These are phyloP conservation scores for Petromus typicus DNA, from an alignment of 2,113 vertebrate genomes.

Conservation along the genomic window DNA sequence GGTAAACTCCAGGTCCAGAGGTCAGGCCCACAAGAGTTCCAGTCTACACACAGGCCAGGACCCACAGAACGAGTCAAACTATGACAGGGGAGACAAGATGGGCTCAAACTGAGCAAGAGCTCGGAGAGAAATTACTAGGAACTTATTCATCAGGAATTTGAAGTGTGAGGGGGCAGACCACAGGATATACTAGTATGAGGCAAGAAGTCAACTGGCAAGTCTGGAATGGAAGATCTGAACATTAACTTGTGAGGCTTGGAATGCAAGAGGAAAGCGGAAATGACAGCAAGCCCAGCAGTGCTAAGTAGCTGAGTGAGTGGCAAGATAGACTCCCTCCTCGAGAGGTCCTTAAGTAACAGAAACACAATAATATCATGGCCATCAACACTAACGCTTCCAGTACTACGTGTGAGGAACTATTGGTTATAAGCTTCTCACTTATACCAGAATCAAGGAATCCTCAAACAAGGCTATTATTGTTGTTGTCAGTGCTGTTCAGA, in stretches of 20 bases:
- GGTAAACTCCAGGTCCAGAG: not conserved
- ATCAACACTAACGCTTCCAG: not conserved
- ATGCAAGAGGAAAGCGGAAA: not conserved
- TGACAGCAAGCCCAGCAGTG: not conserved
- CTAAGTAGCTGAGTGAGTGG: not conserved
- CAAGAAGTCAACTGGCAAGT: not conserved
- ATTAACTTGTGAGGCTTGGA: not conserved
- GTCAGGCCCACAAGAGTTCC: not conserved
- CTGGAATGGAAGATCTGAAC: not conserved
- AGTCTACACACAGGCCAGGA: not conserved
- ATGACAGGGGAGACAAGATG: not conserved
- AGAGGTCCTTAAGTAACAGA: not conserved
- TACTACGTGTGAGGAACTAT: not conserved
- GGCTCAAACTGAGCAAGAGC: not conserved
- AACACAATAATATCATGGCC: not conserved
- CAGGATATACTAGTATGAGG: not conserved
- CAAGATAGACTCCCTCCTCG: not conserved
- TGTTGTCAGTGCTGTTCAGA: not conserved
- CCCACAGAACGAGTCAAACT: not conserved
- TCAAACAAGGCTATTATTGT: not conserved
- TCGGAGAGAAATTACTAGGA: not conserved
- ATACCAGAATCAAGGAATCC: not conserved
- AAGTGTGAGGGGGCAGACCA: not conserved
- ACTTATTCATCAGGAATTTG: not conserved
- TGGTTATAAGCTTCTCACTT: not conserved